These are phyloP conservation scores for Wiebesia pumilae DNA, from an alignment of 1,140 invertebrate genomes.

Conservation along the genomic window DNA sequence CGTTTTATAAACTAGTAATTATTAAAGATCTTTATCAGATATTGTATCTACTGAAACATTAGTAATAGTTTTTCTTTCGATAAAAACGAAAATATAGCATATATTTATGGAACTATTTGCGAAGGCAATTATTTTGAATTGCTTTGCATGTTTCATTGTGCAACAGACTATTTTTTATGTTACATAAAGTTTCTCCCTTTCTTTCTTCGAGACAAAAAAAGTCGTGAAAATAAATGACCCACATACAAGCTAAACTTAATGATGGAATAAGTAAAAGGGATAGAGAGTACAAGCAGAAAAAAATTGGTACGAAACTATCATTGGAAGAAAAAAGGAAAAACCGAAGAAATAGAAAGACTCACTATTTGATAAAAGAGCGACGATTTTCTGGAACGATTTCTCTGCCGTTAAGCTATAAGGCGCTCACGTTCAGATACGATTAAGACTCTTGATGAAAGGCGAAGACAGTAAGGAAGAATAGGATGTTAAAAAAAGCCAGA, in stretches of 20 bases:
- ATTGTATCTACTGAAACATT: neutral
- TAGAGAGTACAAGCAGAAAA: neutral
- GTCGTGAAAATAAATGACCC: slow-evolving; percentile 8
- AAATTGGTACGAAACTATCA: slow-evolving; percentile 9
- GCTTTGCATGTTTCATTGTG: neutral
- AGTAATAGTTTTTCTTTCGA: neutral
- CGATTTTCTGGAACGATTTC: slow-evolving; percentile 41
- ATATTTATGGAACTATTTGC: neutral
- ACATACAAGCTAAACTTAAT: neutral
- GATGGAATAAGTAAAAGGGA: neutral
- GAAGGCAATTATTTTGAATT: neutral
- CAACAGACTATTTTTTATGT: neutral
- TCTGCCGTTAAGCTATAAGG: slow-evolving; percentile 29
- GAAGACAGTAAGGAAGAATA: neutral
- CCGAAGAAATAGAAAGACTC: neutral
- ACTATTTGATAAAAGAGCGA: slow-evolving; percentile 33
- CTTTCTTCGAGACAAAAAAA: neutral
- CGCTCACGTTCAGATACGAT: slow-evolving; percentile 21
- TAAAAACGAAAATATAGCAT: neutral
- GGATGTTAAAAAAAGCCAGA: neutral
- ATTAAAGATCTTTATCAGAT: too few relatives aligned
- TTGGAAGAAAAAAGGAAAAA: neutral
- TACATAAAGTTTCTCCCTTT: neutral
- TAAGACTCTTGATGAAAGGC: neutral
- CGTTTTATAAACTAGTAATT: too few relatives aligned